Conservation (phyloP, 2,888 invertebrate species). For the Microplitis manilae region DNA sequence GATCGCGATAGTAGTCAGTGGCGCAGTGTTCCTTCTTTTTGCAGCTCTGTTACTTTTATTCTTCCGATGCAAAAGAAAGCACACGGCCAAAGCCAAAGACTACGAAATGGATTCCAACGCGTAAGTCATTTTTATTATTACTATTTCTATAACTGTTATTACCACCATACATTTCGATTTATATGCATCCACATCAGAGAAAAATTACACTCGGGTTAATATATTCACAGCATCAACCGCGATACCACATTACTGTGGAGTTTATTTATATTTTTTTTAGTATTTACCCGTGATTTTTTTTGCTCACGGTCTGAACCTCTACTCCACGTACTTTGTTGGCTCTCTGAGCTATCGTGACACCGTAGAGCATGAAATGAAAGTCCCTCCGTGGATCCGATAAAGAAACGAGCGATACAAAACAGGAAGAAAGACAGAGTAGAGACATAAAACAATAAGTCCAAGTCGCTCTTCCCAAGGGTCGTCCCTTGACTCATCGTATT, state of each 20-base stretch:
- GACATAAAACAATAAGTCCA: neutral
- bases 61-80: conserved; percentile 89
- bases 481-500: conserved; percentile 20
- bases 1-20: conserved; percentile 84
- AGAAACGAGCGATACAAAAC: conserved; percentile 44
- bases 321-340: conserved; percentile 40
- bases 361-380: conserved; percentile 63
- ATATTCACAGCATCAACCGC: conserved; percentile 42
- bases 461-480: conserved; percentile 24
- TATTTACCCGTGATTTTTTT: neutral
- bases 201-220: conserved; percentile 41
- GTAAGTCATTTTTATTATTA: conserved; percentile 63
- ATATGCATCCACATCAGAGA: conserved; percentile 30
- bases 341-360: conserved; percentile 51
- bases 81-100: conserved; percentile 86
- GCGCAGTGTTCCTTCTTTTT: conserved; percentile 85
- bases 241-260: conserved; percentile 27
- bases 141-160: neutral
- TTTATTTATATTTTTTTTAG: conserved; percentile 25
- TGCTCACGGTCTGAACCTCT: conserved; percentile 9
- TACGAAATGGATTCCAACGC: conserved; percentile 88
- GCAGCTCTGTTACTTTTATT: conserved; percentile 84
- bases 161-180: conserved; percentile 31
- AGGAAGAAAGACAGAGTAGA: neutral
- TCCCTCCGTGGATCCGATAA: conserved; percentile 51